Percentiles rank a stretch among this genome's conserved stretches.
Evolutionary conservation across 2,113 vertebrate species (phyloP).

Genomic region (Micromys minutus): DNA sequence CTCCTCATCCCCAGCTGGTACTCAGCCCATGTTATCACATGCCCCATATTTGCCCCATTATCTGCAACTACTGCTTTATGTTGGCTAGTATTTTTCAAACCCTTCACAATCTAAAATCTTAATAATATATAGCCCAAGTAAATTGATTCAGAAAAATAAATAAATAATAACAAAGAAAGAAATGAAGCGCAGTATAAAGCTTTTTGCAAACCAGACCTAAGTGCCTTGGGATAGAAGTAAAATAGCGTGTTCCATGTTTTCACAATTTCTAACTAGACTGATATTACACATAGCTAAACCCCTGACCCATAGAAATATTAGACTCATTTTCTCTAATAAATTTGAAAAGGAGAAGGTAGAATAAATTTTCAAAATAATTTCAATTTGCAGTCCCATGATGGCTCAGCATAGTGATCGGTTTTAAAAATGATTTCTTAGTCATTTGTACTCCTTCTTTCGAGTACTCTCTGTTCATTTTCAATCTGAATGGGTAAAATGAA

Average conservation of each 20-base stretch:
- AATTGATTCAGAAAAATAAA: no score
- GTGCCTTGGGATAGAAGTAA: conserved; percentile 7
- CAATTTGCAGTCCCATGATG: neutral
- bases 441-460: neutral
- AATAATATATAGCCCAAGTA: conserved; percentile 52
- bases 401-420: neutral
- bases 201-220: conserved; percentile 42
- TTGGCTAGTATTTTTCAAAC: conserved; percentile 31
- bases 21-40: conserved; percentile 58
- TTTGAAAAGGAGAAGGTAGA: neutral
- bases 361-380: neutral
- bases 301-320: neutral
- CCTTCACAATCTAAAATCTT: conserved; percentile 10
- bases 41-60: conserved; percentile 64
- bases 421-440: neutral
- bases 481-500: neutral
- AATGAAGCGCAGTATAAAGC: neutral
- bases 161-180: neutral
- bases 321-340: neutral
- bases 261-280: conserved; percentile 10
- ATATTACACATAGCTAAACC: neutral
- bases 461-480: neutral
- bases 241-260: neutral
- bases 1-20: conserved; percentile 22
- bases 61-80: conserved; percentile 60